Evolutionary conservation across 2,113 vertebrate genomes (phyloP).

Genomic region (Tilapia sparmanii): DNA sequence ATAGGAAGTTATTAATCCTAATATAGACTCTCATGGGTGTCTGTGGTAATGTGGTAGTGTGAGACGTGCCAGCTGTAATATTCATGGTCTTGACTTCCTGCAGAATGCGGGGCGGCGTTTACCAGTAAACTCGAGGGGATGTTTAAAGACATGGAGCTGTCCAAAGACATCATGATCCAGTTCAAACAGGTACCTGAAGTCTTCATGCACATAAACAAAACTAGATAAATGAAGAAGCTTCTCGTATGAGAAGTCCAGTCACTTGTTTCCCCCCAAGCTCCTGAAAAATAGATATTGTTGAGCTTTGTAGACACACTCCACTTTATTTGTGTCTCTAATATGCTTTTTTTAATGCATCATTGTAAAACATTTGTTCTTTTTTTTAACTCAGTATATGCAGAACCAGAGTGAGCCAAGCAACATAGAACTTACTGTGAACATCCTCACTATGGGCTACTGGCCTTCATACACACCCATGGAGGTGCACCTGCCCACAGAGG

Average conservation of each 20-base stretch:
- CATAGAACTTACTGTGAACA: conserved; percentile 98
- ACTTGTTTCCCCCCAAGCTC: not conserved
- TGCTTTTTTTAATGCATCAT: not conserved
- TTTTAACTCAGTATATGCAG: conserved; percentile 86
- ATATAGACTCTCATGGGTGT: not conserved
- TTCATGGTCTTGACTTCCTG: conserved; percentile 11
- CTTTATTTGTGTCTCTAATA: not conserved
- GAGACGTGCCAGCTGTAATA: not conserved
- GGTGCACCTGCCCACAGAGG: conserved; percentile 93
- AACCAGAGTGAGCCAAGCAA: conserved; percentile 97
- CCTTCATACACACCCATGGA: conserved; percentile 98
- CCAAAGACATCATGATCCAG: conserved; percentile 99
- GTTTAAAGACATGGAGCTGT: conserved; percentile 99
- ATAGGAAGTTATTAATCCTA: not conserved
- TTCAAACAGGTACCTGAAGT: conserved; percentile 83
- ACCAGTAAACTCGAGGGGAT: conserved; percentile 99
- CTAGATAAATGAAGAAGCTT: not conserved
- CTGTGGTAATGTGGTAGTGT: not conserved
- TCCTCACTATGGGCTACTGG: conserved; percentile 99
- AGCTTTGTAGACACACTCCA: not conserved
- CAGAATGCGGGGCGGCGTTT: conserved; percentile 97
- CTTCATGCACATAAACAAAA: not conserved
- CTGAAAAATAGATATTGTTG: not conserved
- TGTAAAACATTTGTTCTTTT: not conserved
- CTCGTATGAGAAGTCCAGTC: not conserved